phyloP scores from a whole-genome alignment of 2,797 vertebrate species.

The Syncerus caffer region DNA sequence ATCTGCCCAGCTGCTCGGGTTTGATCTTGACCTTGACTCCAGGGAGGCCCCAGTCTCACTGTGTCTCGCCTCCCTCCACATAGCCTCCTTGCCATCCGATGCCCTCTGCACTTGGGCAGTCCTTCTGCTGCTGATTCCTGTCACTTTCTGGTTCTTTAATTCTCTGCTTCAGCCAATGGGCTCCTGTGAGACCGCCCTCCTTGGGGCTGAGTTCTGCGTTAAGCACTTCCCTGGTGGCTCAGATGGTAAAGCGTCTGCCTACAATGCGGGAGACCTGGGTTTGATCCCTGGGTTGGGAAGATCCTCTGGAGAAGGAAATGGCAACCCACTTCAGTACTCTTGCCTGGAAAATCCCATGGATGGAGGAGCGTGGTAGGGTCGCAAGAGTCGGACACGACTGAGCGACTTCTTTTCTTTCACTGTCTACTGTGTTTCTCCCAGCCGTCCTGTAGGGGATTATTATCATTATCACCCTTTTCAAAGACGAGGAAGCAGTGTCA shows the following conservation, averaged over 20 bases:
- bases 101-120: neutral
- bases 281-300: neutral
- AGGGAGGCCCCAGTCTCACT: neutral
- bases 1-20: neutral
- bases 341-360: neutral
- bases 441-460: neutral
- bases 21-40: neutral
- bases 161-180: neutral
- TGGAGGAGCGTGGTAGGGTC: neutral
- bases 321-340: neutral
- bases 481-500: neutral
- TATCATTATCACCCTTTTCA: neutral
- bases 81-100: neutral
- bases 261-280: rapidly evolving
- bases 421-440: neutral
- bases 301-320: neutral
- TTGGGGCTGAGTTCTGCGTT: neutral
- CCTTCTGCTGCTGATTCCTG: neutral
- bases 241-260: neutral
- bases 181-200: neutral
- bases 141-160: neutral
- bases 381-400: neutral
- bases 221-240: neutral
- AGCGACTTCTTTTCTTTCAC: neutral
- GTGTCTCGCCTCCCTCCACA: neutral